Conservation (phyloP, 2,888 invertebrate species). For the Napeogenes sylphis region DNA sequence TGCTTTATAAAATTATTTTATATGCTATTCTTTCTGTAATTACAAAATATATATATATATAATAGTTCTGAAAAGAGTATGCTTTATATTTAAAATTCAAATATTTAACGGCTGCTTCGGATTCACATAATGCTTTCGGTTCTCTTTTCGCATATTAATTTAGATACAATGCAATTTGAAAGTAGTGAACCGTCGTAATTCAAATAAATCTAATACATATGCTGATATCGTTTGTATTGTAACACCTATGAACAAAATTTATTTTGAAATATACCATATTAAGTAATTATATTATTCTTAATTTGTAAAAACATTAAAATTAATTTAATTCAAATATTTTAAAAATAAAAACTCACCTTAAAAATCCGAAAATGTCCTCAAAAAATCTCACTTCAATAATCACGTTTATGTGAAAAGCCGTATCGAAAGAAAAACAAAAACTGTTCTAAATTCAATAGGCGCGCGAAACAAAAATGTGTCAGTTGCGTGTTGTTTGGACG, state of each 20-base stretch:
- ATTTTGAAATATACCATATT: no score
- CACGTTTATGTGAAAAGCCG: slow-evolving; percentile 58
- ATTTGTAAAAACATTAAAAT: no score
- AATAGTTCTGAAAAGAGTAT: no score
- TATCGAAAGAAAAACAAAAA: slow-evolving; percentile 54
- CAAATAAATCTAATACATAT: not conserved
- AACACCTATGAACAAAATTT: not conserved
- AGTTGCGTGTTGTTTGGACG: slow-evolving; percentile 69
- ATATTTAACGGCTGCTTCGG: not conserved
- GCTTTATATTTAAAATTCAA: no score
- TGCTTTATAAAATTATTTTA: no score
- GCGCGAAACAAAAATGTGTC: slow-evolving; percentile 75
- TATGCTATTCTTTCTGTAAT: no score
- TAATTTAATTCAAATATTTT: not conserved
- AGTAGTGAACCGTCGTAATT: not conserved
- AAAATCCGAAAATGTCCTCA: slow-evolving; percentile 41
- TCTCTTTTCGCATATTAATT: not conserved
- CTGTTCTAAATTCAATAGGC: slow-evolving; percentile 73
- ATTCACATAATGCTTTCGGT: not conserved
- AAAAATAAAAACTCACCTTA: slow-evolving; percentile 47
- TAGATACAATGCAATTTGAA: slow-evolving; percentile 3
- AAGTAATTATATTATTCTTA: no score
- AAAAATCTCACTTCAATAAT: slow-evolving; percentile 45
- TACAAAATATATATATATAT: no score
- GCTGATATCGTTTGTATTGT: not conserved